Percentiles rank a stretch among this genome's conserved stretches.
These are phyloP conservation scores for Platycercus adscitus DNA, from an alignment of 2,113 vertebrate genomes.

Conservation along the genomic window DNA sequence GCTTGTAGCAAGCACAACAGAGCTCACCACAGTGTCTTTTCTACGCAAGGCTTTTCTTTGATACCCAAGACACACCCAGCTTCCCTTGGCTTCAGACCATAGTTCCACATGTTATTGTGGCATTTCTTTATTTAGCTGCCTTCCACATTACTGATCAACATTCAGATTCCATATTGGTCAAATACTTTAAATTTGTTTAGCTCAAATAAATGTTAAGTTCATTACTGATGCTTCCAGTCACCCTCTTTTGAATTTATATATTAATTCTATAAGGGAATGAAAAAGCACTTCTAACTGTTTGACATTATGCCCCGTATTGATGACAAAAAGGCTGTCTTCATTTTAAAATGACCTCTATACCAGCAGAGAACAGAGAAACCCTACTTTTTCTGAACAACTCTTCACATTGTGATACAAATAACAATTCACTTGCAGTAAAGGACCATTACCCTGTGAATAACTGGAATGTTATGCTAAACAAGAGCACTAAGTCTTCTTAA, in stretches of 20 bases:
- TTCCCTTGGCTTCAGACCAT: neutral
- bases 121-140: neutral
- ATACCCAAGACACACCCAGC: neutral
- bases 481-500: neutral
- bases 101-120: neutral
- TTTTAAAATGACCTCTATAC: neutral
- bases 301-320: neutral
- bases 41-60: neutral
- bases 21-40: neutral
- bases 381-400: neutral
- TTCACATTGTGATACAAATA: neutral
- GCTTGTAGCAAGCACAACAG: neutral
- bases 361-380: neutral
- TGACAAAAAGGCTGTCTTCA: neutral
- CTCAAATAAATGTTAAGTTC: neutral
- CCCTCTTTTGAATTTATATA: neutral
- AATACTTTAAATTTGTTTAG: neutral
- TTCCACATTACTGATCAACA: neutral
- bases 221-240: neutral
- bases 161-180: neutral
- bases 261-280: neutral
- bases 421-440: neutral
- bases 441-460: neutral
- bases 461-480: conserved; percentile 9
- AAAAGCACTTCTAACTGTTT: neutral